phyloP scores from a whole-genome alignment of 2,797 vertebrate species.

The Xenopus petersii region DNA sequence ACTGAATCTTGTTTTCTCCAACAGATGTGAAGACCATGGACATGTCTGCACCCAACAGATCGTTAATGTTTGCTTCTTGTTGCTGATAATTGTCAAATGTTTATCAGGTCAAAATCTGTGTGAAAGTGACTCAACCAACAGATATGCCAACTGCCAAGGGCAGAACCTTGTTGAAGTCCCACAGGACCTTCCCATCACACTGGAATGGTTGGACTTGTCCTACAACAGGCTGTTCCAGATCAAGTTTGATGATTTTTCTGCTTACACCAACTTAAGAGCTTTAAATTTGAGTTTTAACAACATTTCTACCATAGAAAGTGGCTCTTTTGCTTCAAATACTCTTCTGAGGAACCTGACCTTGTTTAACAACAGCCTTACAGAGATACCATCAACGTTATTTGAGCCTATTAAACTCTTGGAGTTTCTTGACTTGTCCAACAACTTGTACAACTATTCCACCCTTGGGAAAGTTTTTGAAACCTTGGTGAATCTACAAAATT shows the following conservation, averaged over 20 bases:
- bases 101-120: not conserved
- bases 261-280: conserved; percentile 58
- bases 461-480: conserved; percentile 62
- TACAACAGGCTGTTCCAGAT: conserved; percentile 70
- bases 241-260: conserved; percentile 54
- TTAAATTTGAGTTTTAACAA: conserved; percentile 73
- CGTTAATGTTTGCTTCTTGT: not conserved
- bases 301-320: conserved; percentile 66
- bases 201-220: conserved; percentile 72
- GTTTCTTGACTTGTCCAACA: conserved; percentile 74
- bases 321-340: conserved; percentile 66
- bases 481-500: conserved; percentile 58
- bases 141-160: conserved; percentile 66
- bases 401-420: conserved; percentile 62
- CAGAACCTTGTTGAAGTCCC: conserved; percentile 64
- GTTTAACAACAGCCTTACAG: conserved; percentile 76
- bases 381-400: conserved; percentile 68
- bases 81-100: not conserved
- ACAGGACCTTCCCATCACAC: conserved; percentile 55
- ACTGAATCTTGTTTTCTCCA: not conserved
- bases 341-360: conserved; percentile 63
- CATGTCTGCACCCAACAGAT: rapidly evolving
- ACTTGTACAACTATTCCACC: conserved; percentile 64
- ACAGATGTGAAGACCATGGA: conserved; percentile 33
- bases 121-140: rapidly evolving